These are phyloP conservation scores for Entomobrya proxima DNA, from an alignment of 2,888 invertebrate genomes.

Conservation along the genomic window DNA sequence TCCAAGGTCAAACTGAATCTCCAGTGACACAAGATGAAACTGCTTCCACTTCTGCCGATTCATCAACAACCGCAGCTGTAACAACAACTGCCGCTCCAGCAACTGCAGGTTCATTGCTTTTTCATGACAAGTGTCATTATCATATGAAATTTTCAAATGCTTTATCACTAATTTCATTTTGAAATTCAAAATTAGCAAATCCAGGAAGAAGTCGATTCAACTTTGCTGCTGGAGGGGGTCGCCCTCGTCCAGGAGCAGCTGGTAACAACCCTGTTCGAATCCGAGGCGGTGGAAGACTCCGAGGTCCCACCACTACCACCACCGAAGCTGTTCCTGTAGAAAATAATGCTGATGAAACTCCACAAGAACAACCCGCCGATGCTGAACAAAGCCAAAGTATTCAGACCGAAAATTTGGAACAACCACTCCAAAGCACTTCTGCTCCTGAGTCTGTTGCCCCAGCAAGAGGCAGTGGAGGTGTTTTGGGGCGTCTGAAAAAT, in stretches of 20 bases:
- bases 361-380: conserved; percentile 47
- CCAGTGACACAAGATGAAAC: conserved; percentile 39
- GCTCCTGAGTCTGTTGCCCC: conserved; percentile 59
- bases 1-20: conserved; percentile 41
- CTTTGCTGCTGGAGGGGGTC: conserved; percentile 48
- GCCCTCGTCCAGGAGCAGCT: conserved; percentile 52
- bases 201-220: conserved; percentile 60
- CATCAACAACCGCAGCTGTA: background rate
- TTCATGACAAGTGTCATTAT: background rate
- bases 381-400: conserved; percentile 62
- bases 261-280: conserved; percentile 49
- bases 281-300: conserved; percentile 63
- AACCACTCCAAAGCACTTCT: conserved; percentile 26
- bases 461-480: conserved; percentile 69
- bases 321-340: conserved; percentile 56
- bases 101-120: conserved; percentile 25
- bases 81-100: conserved; percentile 39
- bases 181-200: background rate
- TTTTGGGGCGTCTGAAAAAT: conserved; percentile 73
- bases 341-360: conserved; percentile 37
- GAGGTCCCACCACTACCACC: conserved; percentile 61
- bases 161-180: background rate
- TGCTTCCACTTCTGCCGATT: conserved; percentile 21
- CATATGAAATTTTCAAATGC: background rate
- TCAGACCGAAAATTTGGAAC: conserved; percentile 62